phyloP scores from a whole-genome alignment of 1,140 invertebrate species.

The Drosophila busckii region DNA sequence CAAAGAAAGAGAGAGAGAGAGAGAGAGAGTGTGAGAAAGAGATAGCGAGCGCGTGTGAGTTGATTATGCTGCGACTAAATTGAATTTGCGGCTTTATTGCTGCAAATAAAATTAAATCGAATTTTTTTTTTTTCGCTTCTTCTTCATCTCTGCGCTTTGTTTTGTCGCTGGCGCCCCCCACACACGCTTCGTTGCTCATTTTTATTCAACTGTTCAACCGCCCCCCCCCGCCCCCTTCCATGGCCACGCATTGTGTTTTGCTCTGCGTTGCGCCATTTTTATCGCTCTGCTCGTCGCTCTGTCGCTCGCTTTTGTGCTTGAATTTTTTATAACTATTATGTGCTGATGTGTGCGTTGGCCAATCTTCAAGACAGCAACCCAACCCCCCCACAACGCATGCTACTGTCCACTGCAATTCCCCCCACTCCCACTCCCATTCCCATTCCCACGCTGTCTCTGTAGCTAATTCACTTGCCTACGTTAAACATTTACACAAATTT shows the following conservation, averaged over 20 bases:
- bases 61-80: constrained; percentile 64
- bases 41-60: neutral
- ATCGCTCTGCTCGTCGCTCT: constrained; percentile 4
- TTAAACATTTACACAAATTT: constrained; percentile 71
- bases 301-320: constrained; percentile 53
- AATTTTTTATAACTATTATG: constrained; percentile 69
- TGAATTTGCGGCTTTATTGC: constrained; percentile 78
- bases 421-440: neutral
- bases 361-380: neutral
- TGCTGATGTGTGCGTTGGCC: constrained; percentile 68
- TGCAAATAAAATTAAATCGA: constrained; percentile 78
- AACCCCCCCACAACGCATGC: too few species aligned
- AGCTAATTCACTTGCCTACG: constrained; percentile 36
- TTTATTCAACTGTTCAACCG: neutral
- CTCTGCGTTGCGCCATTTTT: neutral
- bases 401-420: constrained; percentile 1
- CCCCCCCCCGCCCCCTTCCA: neutral
- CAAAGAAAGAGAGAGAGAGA: constrained; percentile 10
- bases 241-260: neutral
- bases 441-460: constrained; percentile 3
- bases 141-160: constrained; percentile 26
- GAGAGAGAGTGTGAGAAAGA: constrained; percentile 1
- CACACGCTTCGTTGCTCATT: constrained; percentile 18
- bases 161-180: constrained; percentile 20
- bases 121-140: constrained; percentile 38